Conservation (phyloP, 2,113 vertebrate species). For the Corynorhinus townsendii region DNA sequence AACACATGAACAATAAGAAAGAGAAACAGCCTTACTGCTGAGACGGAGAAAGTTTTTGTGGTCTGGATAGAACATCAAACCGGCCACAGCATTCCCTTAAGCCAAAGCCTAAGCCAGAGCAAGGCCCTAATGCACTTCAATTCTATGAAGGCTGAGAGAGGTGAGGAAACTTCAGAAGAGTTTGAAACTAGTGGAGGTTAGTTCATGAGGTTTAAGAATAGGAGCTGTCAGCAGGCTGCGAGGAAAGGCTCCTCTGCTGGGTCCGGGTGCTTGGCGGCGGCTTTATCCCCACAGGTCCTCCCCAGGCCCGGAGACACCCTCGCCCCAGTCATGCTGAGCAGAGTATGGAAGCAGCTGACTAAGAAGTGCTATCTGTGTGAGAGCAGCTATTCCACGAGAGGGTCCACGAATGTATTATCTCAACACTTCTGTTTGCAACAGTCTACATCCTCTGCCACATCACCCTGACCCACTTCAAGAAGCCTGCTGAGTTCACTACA, state of each 20-base stretch:
- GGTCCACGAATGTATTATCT: conserved; percentile 95
- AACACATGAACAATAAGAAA: neutral
- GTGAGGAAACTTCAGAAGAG: neutral
- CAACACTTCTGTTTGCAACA: conserved; percentile 89
- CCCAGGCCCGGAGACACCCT: conserved; percentile 58
- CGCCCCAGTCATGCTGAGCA: conserved; percentile 83
- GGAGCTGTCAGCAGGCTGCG: neutral
- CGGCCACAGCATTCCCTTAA: neutral
- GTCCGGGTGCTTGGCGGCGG: conserved; percentile 55
- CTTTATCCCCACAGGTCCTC: conserved; percentile 31
- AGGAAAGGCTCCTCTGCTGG: neutral
- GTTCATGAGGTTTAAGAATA: neutral
- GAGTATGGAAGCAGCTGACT: conserved; percentile 88
- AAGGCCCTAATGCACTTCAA: neutral
- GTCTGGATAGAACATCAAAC: neutral
- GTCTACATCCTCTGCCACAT: conserved; percentile 96
- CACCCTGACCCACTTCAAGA: conserved; percentile 93
- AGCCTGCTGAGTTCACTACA: conserved; percentile 90
- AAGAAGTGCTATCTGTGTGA: conserved; percentile 89
- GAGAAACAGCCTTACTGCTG: neutral
- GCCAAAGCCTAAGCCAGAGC: neutral
- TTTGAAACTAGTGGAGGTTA: neutral
- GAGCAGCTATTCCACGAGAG: conserved; percentile 95
- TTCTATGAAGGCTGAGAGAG: neutral
- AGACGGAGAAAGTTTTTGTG: neutral